Evolutionary conservation across 2,888 invertebrate species (phyloP), one percentile per base, ranked within the genome.

Genomic region (Aelia acuminata): DNA sequence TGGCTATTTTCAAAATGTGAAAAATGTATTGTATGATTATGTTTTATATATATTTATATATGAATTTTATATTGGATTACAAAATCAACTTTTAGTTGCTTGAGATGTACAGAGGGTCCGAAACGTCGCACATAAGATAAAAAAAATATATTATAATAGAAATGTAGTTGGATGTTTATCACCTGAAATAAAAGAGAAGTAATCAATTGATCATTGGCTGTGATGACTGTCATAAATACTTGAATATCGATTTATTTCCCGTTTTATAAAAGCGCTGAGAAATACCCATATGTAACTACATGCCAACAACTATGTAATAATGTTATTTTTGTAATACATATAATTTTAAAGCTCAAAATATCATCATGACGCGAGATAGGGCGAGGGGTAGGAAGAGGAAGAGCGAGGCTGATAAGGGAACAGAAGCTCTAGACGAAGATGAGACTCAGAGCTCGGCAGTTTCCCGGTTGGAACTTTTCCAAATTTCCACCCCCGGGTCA

Each of bases 401-500:
- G 26, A 26, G 13, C n/a, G n/a, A n/a, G n/a, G n/a, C n/a, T n/a
- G 57, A 35, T 75, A 75, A 35, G 43, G 3, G 22, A n/a, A n/a
- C n/a, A n/a, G n/a, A n/a, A 3, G 20, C 22, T 11, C 80, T 80
- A 80, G 80, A 80, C 80, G 43, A 43, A 43, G n/a, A 47, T 80
- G 15, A 43, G 80, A 80, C 80, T 47, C 80, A 43, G n/a, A n/a
- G n/a, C 43, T 3, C 35, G 43, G 80, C 80, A 43, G 43, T 80
- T 80, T 80, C 43, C 80, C 80, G 80, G 43, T 80, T 80, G 80
- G 80, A 80, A 35, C 22, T 43, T 80, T 80, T 80, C 80, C 80
- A 80, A 80, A 22, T 80, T 80, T 80, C 80, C 43, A 80, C 80
- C 43, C 13, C 43, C n/a, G n/a, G 47, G 43, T 70, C 31, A 70